Evolutionary conservation across 2,113 vertebrate species (phyloP), one percentile per base, ranked within the genome.

Genomic region (Rhinoderma darwinii): DNA sequence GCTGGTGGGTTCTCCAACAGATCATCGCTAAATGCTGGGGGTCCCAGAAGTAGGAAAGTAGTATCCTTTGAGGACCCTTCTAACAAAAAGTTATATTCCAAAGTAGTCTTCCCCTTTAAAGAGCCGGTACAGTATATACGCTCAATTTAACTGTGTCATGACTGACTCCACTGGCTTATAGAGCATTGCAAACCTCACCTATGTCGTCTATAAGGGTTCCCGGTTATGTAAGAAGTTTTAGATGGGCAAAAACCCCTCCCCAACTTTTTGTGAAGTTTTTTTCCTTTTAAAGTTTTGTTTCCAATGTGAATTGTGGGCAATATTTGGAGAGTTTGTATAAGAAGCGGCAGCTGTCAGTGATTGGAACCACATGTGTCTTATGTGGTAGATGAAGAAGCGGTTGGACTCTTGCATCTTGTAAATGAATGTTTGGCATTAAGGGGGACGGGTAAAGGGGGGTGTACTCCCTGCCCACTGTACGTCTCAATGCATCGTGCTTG

Each of bases 381-480:
- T 54, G 47, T 78, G 76, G 27, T 54, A 11, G 76, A 78, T 54
- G 50, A 78, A 54, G 43, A 51, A 78, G 75, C 47, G 41, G 78
- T 63, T 22, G 74, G 74, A 50, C 43, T 17, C n/a, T 50, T 39
- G 35, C 25, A 14, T 56, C 77, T 32, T 32, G 77, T 79, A 82
- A 56, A 66, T 66, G n/a, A 18, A 32, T 50, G 74, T 77, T 77
- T 51, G 44, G 14, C 74, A 77, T 77, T 50, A 77, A 63, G n/a
- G 79, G 50, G 79, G 56, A 43, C 56, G 79, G 79, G n/a, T 30
- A 54, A 30, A 54, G 47, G 68, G 68, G 68, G 14, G 41, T 41
- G 68, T 41, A 30, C 25, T 63, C 14, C 51, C 50, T 39, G 78
- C 78, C 78, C 25, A 81, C 54, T 41, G 22, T 3, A 39, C 56